Evolutionary conservation across 2,113 vertebrate genomes (phyloP).

Genomic region (Platanista minor): DNA sequence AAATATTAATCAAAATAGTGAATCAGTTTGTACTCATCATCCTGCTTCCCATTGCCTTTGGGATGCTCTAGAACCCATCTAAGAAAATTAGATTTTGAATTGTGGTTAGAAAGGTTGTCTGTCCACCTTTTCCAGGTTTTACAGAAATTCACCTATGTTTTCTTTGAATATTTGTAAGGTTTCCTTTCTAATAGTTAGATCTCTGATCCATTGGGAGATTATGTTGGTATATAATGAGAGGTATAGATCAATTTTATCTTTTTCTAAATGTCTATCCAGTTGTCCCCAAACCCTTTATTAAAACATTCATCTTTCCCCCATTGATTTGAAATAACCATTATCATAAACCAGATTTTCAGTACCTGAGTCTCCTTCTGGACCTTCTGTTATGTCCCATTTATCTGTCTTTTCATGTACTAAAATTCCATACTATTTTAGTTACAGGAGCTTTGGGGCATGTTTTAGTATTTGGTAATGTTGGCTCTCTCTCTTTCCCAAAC

Average conservation of each 20-base stretch:
- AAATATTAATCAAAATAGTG: background rate
- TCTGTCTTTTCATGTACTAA: background rate
- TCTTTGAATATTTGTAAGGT: background rate
- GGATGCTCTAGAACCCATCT: background rate
- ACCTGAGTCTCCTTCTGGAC: background rate
- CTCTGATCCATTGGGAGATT: background rate
- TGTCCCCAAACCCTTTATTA: background rate
- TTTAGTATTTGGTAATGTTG: background rate
- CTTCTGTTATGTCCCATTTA: background rate
- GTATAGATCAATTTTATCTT: background rate
- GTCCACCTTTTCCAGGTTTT: background rate
- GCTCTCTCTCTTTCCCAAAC: background rate
- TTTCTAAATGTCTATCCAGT: background rate
- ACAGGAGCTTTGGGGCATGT: background rate
- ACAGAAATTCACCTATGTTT: background rate
- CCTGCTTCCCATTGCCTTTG: background rate
- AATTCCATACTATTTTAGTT: background rate
- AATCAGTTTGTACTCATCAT: background rate
- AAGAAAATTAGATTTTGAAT: background rate
- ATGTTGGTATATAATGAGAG: background rate
- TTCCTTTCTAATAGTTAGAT: background rate
- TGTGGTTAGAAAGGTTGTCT: background rate
- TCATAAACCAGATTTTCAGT: background rate
- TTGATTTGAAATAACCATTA: background rate
- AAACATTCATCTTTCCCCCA: background rate